A percentile compares a stretch with the other conserved stretches of the same genome.
These are phyloP conservation scores for Sipha maydis DNA, from an alignment of 2,888 invertebrate species.

Conservation along the genomic window DNA sequence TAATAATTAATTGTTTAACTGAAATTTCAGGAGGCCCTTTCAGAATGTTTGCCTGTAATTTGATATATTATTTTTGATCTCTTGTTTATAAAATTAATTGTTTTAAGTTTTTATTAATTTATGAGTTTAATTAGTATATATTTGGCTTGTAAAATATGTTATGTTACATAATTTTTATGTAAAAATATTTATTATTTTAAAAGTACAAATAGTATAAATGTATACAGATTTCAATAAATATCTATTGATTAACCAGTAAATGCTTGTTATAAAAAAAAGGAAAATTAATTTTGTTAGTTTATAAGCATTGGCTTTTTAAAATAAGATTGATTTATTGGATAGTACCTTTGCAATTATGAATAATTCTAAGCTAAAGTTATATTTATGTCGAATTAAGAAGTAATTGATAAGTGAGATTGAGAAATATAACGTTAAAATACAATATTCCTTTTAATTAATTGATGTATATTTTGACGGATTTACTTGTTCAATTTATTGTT, in stretches of 20 bases:
- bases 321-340: neutral
- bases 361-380: conserved; percentile 12
- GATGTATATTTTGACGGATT: neutral
- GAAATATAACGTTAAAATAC: neutral
- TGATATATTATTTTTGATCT: conserved; percentile 32
- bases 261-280: neutral
- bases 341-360: neutral
- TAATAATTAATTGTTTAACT: too few species aligned
- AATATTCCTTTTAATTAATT: neutral
- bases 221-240: neutral
- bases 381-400: conserved; percentile 48
- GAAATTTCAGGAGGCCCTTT: too few species aligned
- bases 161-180: neutral
- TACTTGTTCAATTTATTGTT: neutral
- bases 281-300: neutral
- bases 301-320: conserved; percentile 1
- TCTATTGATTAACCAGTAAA: neutral
- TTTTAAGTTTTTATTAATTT: neutral
- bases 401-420: conserved; percentile 55
- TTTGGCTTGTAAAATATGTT: neutral
- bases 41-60: neutral
- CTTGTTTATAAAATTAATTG: neutral
- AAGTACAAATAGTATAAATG: neutral
- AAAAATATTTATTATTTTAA: neutral
- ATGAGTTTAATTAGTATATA: neutral